A percentile compares a stretch with the other conserved stretches of the same genome.
phyloP scores from a whole-genome alignment of 30 jellyfish, hydroid and myxozoan genomes.

The Aurelia sp. region DNA sequence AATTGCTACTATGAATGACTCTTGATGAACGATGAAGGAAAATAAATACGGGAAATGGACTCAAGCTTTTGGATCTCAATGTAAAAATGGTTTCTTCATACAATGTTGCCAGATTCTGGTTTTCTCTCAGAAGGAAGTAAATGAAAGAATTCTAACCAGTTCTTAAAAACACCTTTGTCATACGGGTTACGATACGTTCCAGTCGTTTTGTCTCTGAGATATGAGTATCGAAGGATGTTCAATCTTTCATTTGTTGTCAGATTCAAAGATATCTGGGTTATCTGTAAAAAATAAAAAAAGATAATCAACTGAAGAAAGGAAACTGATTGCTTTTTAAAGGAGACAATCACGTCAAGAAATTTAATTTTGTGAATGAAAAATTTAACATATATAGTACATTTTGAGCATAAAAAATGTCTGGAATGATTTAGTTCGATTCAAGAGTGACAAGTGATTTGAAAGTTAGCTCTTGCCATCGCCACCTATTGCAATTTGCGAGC shows the following conservation, averaged over 20 bases:
- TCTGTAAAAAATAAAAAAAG: slow-evolving; percentile 31
- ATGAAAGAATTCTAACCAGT: slow-evolving; percentile 89
- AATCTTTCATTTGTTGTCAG: slow-evolving; percentile 86
- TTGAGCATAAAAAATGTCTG: no score
- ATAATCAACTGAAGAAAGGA: no score
- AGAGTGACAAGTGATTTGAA: no score
- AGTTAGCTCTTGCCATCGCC: no score
- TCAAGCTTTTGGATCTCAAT: background rate
- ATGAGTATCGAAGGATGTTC: slow-evolving; percentile 74
- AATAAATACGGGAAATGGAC: background rate
- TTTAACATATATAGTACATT: no score
- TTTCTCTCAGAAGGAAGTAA: slow-evolving; percentile 59
- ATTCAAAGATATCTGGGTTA: slow-evolving; percentile 71
- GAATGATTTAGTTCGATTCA: no score
- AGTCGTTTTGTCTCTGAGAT: slow-evolving; percentile 74
- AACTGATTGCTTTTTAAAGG: no score
- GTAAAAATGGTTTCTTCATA: background rate
- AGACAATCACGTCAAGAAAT: no score
- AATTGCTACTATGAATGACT: no score
- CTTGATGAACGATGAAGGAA: no score
- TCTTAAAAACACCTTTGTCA: slow-evolving; percentile 82
- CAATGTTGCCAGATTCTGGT: slow-evolving; percentile 1
- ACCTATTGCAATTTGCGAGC: no score
- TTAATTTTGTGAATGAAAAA: no score
- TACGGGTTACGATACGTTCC: slow-evolving; percentile 84